A percentile compares a stretch with the other conserved stretches of the same genome.
Evolutionary conservation across 2,797 vertebrate genomes (phyloP).

Genomic region (Myiothlypis chrysogaster): DNA sequence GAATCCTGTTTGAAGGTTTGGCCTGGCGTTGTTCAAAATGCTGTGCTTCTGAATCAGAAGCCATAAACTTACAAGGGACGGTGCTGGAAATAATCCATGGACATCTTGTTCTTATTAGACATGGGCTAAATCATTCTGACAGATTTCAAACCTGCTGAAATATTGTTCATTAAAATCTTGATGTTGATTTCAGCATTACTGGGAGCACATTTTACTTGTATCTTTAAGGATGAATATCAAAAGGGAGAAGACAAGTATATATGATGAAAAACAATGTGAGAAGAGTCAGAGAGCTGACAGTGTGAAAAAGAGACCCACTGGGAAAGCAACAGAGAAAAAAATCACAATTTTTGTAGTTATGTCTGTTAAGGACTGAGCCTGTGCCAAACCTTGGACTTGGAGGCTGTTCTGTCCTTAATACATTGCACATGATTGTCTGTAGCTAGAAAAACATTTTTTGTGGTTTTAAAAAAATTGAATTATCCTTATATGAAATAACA

Average conservation of each 20-base stretch:
- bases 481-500: constrained; percentile 51
- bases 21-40: background rate
- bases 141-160: constrained; percentile 35
- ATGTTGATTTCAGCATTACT: background rate
- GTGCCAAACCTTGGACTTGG: constrained; percentile 55
- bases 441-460: constrained; percentile 55
- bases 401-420: constrained; percentile 51
- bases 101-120: constrained; percentile 43
- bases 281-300: background rate
- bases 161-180: background rate
- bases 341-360: background rate
- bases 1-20: background rate
- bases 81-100: constrained; percentile 35
- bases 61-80: background rate
- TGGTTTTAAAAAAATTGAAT: constrained; percentile 40
- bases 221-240: background rate
- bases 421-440: constrained; percentile 60
- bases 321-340: background rate
- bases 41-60: constrained; percentile 37
- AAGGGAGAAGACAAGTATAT: background rate
- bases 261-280: background rate
- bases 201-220: background rate
- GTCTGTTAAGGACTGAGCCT: constrained; percentile 27
- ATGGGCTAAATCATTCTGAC: constrained; percentile 14
- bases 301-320: background rate